Percentiles rank a stretch among this genome's conserved stretches.
Evolutionary conservation across 2,113 vertebrate genomes (phyloP).

Genomic region (Syrrhaptes paradoxus): DNA sequence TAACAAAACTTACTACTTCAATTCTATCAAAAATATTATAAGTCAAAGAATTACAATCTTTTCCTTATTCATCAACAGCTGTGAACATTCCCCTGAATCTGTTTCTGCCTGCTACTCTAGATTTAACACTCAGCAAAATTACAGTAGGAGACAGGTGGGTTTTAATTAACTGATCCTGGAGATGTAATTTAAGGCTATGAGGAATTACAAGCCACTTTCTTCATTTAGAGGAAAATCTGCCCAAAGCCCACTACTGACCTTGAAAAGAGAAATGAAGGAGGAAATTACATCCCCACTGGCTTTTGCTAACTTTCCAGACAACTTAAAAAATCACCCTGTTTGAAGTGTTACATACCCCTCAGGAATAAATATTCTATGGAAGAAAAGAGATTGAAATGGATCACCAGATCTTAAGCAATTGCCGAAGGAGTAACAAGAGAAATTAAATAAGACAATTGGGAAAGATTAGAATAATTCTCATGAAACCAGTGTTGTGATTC

Average conservation of each 20-base stretch:
- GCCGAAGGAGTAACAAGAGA: not conserved
- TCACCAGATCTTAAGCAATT: not conserved
- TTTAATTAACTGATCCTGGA: not conserved
- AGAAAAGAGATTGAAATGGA: not conserved
- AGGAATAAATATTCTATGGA: not conserved
- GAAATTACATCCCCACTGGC: not conserved
- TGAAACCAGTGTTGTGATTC: not conserved
- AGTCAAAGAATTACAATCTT: not conserved
- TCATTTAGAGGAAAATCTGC: not conserved
- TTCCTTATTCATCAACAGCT: not conserved
- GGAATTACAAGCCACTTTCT: not conserved
- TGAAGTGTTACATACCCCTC: not conserved
- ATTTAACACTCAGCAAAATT: not conserved
- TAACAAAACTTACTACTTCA: not conserved
- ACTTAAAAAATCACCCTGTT: not conserved
- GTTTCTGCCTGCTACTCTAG: not conserved
- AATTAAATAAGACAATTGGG: not conserved
- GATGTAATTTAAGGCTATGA: not conserved
- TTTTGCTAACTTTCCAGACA: not conserved
- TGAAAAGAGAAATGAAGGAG: not conserved
- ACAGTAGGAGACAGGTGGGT: not conserved
- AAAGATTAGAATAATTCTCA: not conserved
- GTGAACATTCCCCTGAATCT: not conserved
- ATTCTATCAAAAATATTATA: not conserved
- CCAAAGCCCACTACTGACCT: not conserved